These are phyloP conservation scores for Anser brachyrhynchus DNA, from an alignment of 2,113 vertebrate species.

Conservation along the genomic window DNA sequence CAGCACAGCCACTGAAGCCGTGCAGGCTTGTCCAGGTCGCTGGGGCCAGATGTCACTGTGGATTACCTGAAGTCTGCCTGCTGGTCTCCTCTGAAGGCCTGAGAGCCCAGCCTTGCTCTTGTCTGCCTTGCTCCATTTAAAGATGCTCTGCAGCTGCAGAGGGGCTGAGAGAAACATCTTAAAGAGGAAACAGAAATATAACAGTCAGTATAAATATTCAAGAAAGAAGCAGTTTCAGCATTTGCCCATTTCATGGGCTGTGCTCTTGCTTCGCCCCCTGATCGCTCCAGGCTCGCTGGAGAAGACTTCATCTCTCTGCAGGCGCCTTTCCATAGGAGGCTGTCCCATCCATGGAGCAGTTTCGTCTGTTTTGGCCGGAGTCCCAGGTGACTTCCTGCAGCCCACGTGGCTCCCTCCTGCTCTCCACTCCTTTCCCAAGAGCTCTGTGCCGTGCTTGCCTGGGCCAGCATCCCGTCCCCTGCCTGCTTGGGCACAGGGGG, in stretches of 20 bases:
- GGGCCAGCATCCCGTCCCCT: fast-evolving
- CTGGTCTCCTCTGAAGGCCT: neutral
- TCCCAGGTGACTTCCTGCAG: neutral
- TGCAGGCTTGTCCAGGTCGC: neutral
- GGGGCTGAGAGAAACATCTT: neutral
- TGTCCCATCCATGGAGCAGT: neutral
- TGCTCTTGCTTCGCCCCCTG: neutral
- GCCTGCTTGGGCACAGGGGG: fast-evolving
- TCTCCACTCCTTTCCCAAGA: neutral
- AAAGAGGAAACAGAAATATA: neutral
- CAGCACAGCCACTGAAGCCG: neutral
- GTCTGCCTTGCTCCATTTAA: neutral
- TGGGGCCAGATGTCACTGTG: neutral
- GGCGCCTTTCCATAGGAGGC: neutral
- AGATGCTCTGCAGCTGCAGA: neutral
- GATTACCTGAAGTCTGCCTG: neutral
- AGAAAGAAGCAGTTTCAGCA: neutral
- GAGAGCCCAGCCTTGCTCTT: neutral
- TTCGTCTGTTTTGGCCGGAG: neutral
- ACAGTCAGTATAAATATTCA: neutral
- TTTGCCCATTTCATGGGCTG: neutral
- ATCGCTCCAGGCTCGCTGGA: too few relatives aligned
- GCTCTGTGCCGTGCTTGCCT: neutral
- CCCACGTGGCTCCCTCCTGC: neutral
- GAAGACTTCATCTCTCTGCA: neutral